Base-by-base conservation (phyloP, 2,797 vertebrate genomes). In the Catamblyrhynchus diadema region DNA sequence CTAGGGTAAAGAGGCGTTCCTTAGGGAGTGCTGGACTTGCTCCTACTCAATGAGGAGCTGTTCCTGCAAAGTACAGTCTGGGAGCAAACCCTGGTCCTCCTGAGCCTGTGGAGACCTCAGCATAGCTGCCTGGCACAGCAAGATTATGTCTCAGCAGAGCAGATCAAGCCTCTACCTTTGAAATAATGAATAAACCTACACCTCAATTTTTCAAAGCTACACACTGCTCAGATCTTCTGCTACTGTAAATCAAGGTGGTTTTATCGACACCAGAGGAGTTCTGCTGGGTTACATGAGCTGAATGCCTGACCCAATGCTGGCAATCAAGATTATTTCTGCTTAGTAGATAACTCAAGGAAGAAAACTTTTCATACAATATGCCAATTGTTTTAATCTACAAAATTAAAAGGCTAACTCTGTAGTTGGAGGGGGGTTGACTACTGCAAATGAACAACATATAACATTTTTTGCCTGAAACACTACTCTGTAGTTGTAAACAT, bases 211-310 rank as follows among this genome's bases (percentile, higher is more conserved):
- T 74, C 79, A 83, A 69, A 91, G 79, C 42, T 27, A 39, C 62
- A 24, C 5, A 2, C 47, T 2, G 19, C 57, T 91, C 70, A 81
- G 66, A 79, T 86, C 85, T 91, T 74, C 56, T 64, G 54, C 73
- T 81, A 62, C 64, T 64, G 77, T 90, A 95, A 95, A 94, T 95
- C 75, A 85, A 62, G 87, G 41, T 54, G 41, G 70, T 56, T 90
- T 93, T 94, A 90, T 69, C 90, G 90, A 96, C 88, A 93, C 71
- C 73, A 60, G 78, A 91, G 87, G 87, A 91, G 77, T 57, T 95
- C 70, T 90, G 32, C 62, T 88, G 70, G 33, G 66, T 79, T 94
- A 72, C 77, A 75, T 37, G 82, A 96, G 69, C 81, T 66, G 91
- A 91, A 72, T 82, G 56, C 66, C 80, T 93, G 81, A 87, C 80